A percentile compares a stretch with the other conserved stretches of the same genome.
phyloP scores from a whole-genome alignment of 2,888 invertebrate species.

The Dynastes maya region DNA sequence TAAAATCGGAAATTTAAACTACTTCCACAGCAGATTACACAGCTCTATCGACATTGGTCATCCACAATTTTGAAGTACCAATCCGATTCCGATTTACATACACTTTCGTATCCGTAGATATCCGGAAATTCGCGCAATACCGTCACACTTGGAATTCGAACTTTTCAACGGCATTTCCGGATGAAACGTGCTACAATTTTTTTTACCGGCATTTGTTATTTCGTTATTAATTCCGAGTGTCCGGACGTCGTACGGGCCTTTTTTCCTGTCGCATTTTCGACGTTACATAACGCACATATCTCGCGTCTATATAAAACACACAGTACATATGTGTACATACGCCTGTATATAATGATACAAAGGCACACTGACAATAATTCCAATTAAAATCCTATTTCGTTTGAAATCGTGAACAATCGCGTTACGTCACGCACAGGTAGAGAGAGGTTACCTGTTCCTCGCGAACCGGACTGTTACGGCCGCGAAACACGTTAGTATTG shows the following conservation, averaged over 20 bases:
- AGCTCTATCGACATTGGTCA: background rate
- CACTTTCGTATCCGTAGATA: background rate
- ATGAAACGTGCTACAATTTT: background rate
- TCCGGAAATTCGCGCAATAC: too few relatives aligned
- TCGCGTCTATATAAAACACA: background rate
- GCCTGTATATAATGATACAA: background rate
- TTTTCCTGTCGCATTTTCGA: conserved; percentile 5
- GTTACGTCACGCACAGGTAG: conserved; percentile 58
- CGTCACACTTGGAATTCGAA: background rate
- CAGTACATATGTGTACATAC: background rate
- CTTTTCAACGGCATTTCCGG: background rate
- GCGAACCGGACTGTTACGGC: conserved; percentile 37
- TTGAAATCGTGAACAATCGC: conserved; percentile 55
- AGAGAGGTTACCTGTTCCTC: conserved; percentile 45
- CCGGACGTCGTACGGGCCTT: background rate
- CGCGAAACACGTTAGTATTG: conserved; percentile 45
- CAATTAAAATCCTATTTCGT: conserved; percentile 57
- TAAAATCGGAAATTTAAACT: background rate
- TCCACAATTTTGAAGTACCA: background rate
- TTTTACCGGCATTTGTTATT: background rate
- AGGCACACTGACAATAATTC: conserved; percentile 26
- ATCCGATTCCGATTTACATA: background rate
- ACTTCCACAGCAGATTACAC: background rate
- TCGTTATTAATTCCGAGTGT: background rate
- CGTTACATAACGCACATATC: conserved; percentile 27